Conservation (phyloP, 2,888 invertebrate genomes). For the Hermodice carunculata region DNA sequence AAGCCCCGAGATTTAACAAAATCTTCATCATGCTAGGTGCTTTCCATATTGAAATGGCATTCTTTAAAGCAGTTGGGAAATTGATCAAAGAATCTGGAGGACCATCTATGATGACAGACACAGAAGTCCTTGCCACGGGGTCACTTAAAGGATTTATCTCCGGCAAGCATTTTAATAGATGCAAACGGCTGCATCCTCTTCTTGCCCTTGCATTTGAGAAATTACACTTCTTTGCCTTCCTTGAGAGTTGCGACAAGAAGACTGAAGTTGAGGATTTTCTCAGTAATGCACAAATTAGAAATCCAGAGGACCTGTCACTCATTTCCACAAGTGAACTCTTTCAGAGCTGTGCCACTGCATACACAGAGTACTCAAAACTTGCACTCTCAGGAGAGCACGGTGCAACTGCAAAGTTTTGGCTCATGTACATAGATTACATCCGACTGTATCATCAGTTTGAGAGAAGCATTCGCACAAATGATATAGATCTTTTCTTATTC, state of each 20-base stretch:
- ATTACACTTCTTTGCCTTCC: constrained; percentile 35
- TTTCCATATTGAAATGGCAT: constrained; percentile 41
- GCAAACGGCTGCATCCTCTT: constrained; percentile 40
- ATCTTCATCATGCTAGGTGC: constrained; percentile 41
- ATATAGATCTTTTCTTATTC: constrained; percentile 30
- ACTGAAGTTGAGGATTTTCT: neutral
- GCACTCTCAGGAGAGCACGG: constrained; percentile 34
- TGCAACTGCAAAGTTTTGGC: constrained; percentile 34
- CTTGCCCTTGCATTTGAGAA: constrained; percentile 29
- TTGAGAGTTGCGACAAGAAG: constrained; percentile 7
- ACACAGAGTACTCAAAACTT: constrained; percentile 12
- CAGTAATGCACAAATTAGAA: neutral
- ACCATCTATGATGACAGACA: constrained; percentile 37
- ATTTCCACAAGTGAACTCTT: neutral
- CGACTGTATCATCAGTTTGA: constrained; percentile 17
- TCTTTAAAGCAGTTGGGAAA: constrained; percentile 38
- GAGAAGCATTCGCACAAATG: constrained; percentile 32
- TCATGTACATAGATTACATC: constrained; percentile 33
- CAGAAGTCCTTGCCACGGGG: constrained; percentile 34
- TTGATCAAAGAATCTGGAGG: constrained; percentile 40
- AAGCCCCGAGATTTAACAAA: constrained; percentile 39
- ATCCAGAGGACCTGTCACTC: neutral
- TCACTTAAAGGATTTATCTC: constrained; percentile 36
- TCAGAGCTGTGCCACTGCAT: constrained; percentile 4
- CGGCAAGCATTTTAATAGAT: constrained; percentile 37